Percentiles rank a stretch among this genome's conserved stretches.
These are phyloP conservation scores for Lophotriccus pileatus DNA, from an alignment of 2,797 vertebrate species.

Conservation along the genomic window DNA sequence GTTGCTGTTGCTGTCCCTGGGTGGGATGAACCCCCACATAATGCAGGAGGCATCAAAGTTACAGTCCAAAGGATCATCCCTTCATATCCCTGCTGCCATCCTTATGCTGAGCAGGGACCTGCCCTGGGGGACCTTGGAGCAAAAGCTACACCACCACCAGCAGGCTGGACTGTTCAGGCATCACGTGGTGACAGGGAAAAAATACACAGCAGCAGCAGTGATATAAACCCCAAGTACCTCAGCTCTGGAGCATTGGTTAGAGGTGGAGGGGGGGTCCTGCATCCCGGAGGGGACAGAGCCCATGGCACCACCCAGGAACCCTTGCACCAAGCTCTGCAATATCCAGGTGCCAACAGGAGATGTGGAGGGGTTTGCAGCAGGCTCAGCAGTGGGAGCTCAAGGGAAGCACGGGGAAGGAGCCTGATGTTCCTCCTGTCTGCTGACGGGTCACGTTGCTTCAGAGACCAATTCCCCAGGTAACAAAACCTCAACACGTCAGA, in stretches of 20 bases:
- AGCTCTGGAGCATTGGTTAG: not conserved
- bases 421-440: not conserved
- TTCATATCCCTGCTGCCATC: not conserved
- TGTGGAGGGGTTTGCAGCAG: fast-evolving
- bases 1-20: not conserved
- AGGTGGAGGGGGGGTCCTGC: not conserved
- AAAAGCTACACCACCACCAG: not conserved
- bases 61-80: not conserved
- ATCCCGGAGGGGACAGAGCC: fast-evolving
- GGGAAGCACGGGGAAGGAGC: not conserved
- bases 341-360: fast-evolving
- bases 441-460: not conserved
- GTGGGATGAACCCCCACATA: not conserved
- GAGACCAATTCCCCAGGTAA: not conserved
- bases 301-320: fast-evolving
- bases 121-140: fast-evolving
- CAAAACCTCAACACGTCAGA: not conserved
- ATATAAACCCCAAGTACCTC: not conserved
- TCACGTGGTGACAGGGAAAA: fast-evolving
- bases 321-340: fast-evolving
- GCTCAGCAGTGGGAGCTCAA: not conserved
- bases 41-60: fast-evolving
- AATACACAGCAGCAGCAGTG: fast-evolving
- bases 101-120: fast-evolving
- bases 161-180: not conserved